phyloP scores from a whole-genome alignment of 1,140 invertebrate species.

The Campodea augens region DNA sequence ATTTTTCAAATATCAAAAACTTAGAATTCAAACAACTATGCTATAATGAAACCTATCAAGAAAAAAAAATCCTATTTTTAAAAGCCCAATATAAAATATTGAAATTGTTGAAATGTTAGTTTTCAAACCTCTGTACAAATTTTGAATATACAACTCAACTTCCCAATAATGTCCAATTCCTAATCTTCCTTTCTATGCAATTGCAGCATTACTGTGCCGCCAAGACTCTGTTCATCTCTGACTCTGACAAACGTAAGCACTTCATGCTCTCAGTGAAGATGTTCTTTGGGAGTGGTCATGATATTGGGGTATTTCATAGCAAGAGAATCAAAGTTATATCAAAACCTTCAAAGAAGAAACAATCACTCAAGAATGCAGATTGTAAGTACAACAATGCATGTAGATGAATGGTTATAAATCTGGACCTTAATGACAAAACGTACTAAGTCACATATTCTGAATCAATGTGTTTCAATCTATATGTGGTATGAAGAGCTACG shows the following conservation, averaged over 20 bases:
- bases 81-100: neutral
- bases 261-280: slow-evolving; percentile 98
- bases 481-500: too few species aligned
- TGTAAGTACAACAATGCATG: slow-evolving; percentile 32
- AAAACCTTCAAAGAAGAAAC: slow-evolving; percentile 99
- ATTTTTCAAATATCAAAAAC: too few species aligned
- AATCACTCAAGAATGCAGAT: slow-evolving; percentile 97
- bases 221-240: slow-evolving; percentile 97
- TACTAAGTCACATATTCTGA: too few species aligned
- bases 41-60: too few species aligned
- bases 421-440: too few species aligned
- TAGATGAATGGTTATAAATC: too few species aligned
- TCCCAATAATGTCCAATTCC: neutral
- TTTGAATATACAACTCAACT: neutral
- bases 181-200: slow-evolving; percentile 18
- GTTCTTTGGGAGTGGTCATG: slow-evolving; percentile 95
- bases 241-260: slow-evolving; percentile 97
- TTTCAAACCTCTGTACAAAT: neutral
- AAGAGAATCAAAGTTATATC: slow-evolving; percentile 99
- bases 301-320: slow-evolving; percentile 95
- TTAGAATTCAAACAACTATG: too few species aligned
- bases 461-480: too few species aligned
- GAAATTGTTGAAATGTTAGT: neutral
- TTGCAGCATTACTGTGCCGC: slow-evolving; percentile 97
- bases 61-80: neutral